phyloP scores from a whole-genome alignment of 2,888 invertebrate species.

The Parascotia fuliginaria region DNA sequence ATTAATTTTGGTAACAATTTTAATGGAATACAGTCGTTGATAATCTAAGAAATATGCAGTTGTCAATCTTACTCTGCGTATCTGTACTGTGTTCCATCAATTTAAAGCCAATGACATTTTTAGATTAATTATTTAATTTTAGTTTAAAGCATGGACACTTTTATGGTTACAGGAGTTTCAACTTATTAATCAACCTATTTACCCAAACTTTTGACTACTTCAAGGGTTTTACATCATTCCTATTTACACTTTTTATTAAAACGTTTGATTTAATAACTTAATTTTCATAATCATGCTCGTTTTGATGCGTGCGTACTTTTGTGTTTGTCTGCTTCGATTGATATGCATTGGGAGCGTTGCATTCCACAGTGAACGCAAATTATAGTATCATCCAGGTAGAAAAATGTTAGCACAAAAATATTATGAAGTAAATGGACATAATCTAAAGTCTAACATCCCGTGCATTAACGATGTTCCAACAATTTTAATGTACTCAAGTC shows the following conservation, averaged over 20 bases:
- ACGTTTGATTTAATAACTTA: background rate
- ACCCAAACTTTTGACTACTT: conserved; percentile 39
- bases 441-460: conserved; percentile 44
- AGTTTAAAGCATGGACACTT: conserved; percentile 67
- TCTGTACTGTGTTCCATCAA: conserved; percentile 27
- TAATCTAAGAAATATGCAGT: background rate
- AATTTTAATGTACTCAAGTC: conserved; percentile 41
- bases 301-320: no score
- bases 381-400: conserved; percentile 34
- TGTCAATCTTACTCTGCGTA: background rate
- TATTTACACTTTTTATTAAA: conserved; percentile 44
- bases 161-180: conserved; percentile 44
- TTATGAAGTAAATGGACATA: conserved; percentile 36
- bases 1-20: conserved; percentile 50
- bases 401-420: conserved; percentile 49
- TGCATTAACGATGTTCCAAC: conserved; percentile 47
- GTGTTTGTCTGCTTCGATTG: conserved; percentile 21
- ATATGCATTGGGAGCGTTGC: conserved; percentile 24
- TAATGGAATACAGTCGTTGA: conserved; percentile 24
- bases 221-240: conserved; percentile 31
- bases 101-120: conserved; percentile 35
- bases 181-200: conserved; percentile 64
- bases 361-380: conserved; percentile 22
- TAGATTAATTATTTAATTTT: conserved; percentile 42
- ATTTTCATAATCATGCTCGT: no score